Base-by-base conservation (phyloP, 2,113 vertebrate species). In the Mesembrinibis cayennensis region DNA sequence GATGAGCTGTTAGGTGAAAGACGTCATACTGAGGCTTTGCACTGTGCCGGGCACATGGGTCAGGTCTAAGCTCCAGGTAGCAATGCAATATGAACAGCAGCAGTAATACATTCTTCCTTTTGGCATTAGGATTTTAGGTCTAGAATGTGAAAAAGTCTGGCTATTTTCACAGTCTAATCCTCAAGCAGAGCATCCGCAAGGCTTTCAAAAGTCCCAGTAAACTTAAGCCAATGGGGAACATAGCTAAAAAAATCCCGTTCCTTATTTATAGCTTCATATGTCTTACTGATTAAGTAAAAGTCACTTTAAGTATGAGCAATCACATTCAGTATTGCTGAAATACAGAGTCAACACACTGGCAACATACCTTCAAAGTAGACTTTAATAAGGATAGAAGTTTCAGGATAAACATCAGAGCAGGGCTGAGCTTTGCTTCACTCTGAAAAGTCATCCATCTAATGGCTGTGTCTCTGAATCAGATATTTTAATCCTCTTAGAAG, bases 401-500 rank as follows among this genome's bases (percentile, higher is more conserved):
- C 66, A 61, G 84, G 73, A 90, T 91, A 95, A 91, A 76, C 78
- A 91, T 94, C 66, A 94, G 94, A 91, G 78, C 56, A 65, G 22
- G 30, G 18, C 65, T 96, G 77, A 95, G 73, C 56, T 95, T 93
- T 91, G 23, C 94, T 82, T 74, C 27, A 22, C 56, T 79, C 52
- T 79, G 66, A 82, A 67, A 72, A 96, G 56, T 90, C 81, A 82
- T 88, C 70, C 56, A n/a, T 74, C 61, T 94, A 79, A 87, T 82
- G 84, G 30, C 44, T 84, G 25, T 89, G 87, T 82, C 81, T 93
- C 87, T 40, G 70, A 87, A 96, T 94, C 91, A 94, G 95, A 69
- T 94, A 90, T 87, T 96, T 94, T 97, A 96, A 96, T 90, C 96
- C 84, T 96, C 95, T 97, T 93, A 96, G 87, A 82, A 93, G 94